phyloP scores from a whole-genome alignment of 1,140 invertebrate genomes.

The Zelostemma sp. region DNA sequence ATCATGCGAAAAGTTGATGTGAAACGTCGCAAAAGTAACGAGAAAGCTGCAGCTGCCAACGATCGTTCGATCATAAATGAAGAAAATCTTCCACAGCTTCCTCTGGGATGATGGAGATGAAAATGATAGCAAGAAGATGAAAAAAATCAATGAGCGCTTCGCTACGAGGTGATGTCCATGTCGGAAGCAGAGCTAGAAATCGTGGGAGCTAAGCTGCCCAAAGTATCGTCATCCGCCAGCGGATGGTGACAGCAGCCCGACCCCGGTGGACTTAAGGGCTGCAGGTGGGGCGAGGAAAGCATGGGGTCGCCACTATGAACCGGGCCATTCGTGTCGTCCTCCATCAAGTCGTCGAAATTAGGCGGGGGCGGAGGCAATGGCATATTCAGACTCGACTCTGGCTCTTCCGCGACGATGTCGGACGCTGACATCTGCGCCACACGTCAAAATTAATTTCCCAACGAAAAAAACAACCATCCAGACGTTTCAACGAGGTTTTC shows the following conservation, averaged over 20 bases:
- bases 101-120: constrained; percentile 1
- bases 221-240: constrained; percentile 64
- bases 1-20: background rate
- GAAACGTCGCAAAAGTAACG: background rate
- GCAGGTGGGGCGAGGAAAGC: constrained; percentile 72
- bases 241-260: constrained; percentile 60
- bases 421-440: constrained; percentile 70
- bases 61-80: background rate
- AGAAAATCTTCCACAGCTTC: background rate
- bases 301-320: constrained; percentile 79
- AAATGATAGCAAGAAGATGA: background rate
- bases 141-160: constrained; percentile 26
- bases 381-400: constrained; percentile 73
- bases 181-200: constrained; percentile 65
- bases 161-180: constrained; percentile 69
- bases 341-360: constrained; percentile 84
- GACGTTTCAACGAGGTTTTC: too few species aligned
- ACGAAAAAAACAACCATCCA: too few species aligned
- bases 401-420: constrained; percentile 71
- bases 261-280: constrained; percentile 64
- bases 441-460: too few species aligned
- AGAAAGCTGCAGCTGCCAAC: too few species aligned
- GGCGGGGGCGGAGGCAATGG: constrained; percentile 58
- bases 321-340: constrained; percentile 79
- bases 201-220: constrained; percentile 64